Evolutionary conservation across 2,113 vertebrate species (phyloP).

Genomic region (Oenanthe melanoleuca): DNA sequence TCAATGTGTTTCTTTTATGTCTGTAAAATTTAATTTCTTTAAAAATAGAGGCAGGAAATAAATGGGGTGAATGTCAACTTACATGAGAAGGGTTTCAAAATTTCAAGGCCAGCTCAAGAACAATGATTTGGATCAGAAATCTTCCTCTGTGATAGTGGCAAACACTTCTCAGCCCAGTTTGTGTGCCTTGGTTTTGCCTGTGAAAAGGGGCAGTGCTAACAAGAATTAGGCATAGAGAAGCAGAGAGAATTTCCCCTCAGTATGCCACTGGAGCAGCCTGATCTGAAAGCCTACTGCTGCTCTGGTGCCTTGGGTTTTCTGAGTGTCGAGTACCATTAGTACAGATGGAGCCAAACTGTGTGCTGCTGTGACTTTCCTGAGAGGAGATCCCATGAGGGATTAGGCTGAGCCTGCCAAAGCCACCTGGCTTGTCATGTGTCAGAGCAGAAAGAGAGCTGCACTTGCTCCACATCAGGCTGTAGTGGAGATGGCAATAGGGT

Average conservation of each 20-base stretch:
- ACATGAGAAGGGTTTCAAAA: not conserved
- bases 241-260: not conserved
- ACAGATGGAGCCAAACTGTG: not conserved
- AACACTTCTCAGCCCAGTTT: not conserved
- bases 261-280: not conserved
- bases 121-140: not conserved
- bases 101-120: not conserved
- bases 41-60: not conserved
- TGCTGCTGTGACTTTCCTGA: not conserved
- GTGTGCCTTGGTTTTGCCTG: not conserved
- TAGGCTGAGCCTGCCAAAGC: not conserved
- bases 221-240: not conserved
- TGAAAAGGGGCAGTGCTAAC: not conserved
- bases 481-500: fast-evolving
- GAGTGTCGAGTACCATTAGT: not conserved
- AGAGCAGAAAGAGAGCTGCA: not conserved
- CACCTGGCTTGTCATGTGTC: not conserved
- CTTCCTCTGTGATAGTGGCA: not conserved
- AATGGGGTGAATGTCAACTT: not conserved
- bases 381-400: not conserved
- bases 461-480: not conserved
- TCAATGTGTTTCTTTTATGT: constrained; percentile 66
- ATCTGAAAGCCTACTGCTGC: not conserved
- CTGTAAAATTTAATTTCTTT: constrained; percentile 63
- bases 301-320: not conserved